phyloP scores from a whole-genome alignment of 1,140 invertebrate genomes.

The Drosophila paulistorum region DNA sequence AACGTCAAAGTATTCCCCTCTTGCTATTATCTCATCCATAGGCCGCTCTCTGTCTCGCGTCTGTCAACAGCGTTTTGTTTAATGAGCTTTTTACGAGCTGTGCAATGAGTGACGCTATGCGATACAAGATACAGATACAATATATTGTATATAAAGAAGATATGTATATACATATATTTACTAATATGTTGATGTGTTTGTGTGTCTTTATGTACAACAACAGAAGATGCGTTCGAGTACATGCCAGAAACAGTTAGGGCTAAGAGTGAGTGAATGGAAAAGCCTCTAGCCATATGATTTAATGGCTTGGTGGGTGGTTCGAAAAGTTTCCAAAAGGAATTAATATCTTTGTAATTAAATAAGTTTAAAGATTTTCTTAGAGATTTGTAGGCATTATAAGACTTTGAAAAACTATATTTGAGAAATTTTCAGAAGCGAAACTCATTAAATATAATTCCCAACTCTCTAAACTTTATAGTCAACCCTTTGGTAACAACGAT shows the following conservation, averaged over 20 bases:
- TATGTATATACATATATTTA: conserved; percentile 1
- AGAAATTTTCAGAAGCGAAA: too few species aligned
- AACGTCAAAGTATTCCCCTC: not conserved
- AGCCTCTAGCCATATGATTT: not conserved
- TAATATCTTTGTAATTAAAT: too few species aligned
- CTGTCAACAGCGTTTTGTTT: conserved; percentile 61
- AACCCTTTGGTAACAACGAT: not conserved
- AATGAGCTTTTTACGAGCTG: conserved; percentile 76
- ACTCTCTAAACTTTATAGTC: not conserved
- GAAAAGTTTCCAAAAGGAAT: not conserved
- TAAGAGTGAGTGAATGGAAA: conserved; percentile 10
- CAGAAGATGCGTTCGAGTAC: conserved; percentile 15
- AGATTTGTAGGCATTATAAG: too few species aligned
- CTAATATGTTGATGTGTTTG: not conserved
- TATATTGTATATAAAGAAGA: not conserved
- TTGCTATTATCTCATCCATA: conserved; percentile 27
- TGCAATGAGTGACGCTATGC: conserved; percentile 39
- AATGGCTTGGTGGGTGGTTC: not conserved
- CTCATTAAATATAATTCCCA: too few species aligned
- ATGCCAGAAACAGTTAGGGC: conserved; percentile 16
- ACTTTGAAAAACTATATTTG: too few species aligned
- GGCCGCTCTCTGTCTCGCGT: conserved; percentile 3
- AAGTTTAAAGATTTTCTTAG: too few species aligned
- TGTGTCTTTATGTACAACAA: not conserved
- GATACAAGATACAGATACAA: conserved; percentile 34